Base-by-base conservation (phyloP, 2,797 vertebrate genomes). In the Pampus argenteus region DNA sequence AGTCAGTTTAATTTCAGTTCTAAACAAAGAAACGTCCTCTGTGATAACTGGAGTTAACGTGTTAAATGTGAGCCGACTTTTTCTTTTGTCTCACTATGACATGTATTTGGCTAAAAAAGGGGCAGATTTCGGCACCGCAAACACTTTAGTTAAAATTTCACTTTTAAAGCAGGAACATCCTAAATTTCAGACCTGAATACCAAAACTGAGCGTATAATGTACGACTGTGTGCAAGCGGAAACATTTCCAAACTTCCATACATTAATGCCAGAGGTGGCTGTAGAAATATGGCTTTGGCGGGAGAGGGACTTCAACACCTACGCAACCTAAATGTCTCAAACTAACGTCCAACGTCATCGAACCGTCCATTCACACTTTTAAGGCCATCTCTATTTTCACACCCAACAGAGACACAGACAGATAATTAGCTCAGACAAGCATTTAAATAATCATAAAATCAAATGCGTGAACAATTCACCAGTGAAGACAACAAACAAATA, bases 371-470 rank as follows among this genome's bases (percentile, higher is more conserved):
- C 89, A 89, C 66, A 78, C 81, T 54, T 89, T 54, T 89, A 88
- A 90, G 87, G 87, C 84, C 84, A 26, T 66, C 74, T 79, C 67
- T n/a, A 70, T 57, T 64, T 69, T 29, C 25, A 17, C 65, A 81
- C 80, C 11, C 20, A 69, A 68, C 78, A 76, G 61, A 78, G 54
- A 78, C 45, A 40, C n/a, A 9, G 2, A 67, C 29, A 44, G 28
- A 59, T 38, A 54, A 64, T 77, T 75, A 45, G 42, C 67, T 75
- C 72, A 45, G 64, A 84, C 65, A 18, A 65, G 20, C 74, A 45
- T 55, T 87, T 86, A 85, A 89, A 90, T 85, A 84, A 86, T 86
- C 71, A 56, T 74, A 74, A 87, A 86, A 87, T 88, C 61, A 76
- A 78, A 76, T 0, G n/a, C 26, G 50, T 50, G 64, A 79, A 60